Evolutionary conservation across 2,797 vertebrate genomes (phyloP), one percentile per base, ranked within the genome.

Genomic region (Enteromius radiatus): DNA sequence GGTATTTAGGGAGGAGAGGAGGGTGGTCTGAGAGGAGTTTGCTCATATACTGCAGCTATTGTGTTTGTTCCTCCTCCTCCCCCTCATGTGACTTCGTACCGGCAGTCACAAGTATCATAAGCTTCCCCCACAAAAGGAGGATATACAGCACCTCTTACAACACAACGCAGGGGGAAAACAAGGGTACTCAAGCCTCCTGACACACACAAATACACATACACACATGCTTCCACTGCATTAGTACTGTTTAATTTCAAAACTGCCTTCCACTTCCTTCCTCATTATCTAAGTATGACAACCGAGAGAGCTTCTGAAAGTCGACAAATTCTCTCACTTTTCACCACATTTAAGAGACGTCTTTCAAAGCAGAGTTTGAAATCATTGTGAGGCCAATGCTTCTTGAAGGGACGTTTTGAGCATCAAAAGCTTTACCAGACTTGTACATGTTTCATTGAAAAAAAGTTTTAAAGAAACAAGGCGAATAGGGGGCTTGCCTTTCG

Each of bases 1-100:
- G 91, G 92, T 93, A 91, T 94, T 96, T 96, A 92, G 92, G 94
- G 93, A 95, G 95, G 92, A 94, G 93, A 90, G 92, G 89, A 84
- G 80, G 87, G 87, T 85, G 80, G 73, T 85, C 81, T 76, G 54
- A 54, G 81, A 77, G 49, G 43, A 75, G 82, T 76, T 88, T 92
- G 94, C 91, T 94, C 95, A 94, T 95, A 95, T 93, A 96, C 88
- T 91, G 86, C 63, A 84, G 90, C 94, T 92, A 93, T 93, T 96
- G 95, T 95, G 93, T 93, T 92, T 92, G 85, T 94, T 94, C 93
- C 93, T 94, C 93, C 93, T 94, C 89, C 87, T 92, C 92, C 93
- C 88, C 91, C 94, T 96, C 96, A 96, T 96, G 95, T 97, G 96
- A 97, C 95, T 95, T 95, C 93, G 94, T 94, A 92, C 95, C 94